Base-by-base conservation (phyloP, 2,888 invertebrate species). In the Elmis aenea region DNA sequence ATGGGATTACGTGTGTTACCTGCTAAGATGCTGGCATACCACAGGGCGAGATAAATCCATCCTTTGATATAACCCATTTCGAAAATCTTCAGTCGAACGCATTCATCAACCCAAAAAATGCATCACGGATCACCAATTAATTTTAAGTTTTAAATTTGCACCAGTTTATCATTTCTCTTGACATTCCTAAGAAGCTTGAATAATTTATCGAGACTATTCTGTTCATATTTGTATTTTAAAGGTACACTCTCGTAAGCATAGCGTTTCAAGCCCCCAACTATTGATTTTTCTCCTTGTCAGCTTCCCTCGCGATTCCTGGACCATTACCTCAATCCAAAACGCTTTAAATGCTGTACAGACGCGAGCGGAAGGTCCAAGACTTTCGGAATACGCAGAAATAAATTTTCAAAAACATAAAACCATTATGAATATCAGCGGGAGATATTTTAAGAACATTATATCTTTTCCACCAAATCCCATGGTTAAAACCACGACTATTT, bases 21-120 rank as follows among this genome's bases (percentile, higher is more conserved):
- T 42, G 63, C 61, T 35, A 68, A 54, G 42, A 68, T 67, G 38
- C 67, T 67, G 29, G 58, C 45, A 45, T 63, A 66, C 67, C 68
- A 68, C 36, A 67, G 48, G 35, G 55, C 58, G 51, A 63, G 62
- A 54, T 67, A 68, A 35, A 59, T 33, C 47, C 57, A 49, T 10
- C 67, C 67, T 30, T 52, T 57, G 14, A 61, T 32, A 28, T 51
- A 50, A 26, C 57, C 57, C 62, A 61, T 60, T 21, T 16, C 21
- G 3, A 11, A 6, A n/a, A n/a, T n/a, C n/a, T n/a, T n/a, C n/a
- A n/a, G n/a, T n/a, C n/a, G n/a, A n/a, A n/a, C n/a, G n/a, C n/a
- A n/a, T n/a, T n/a, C n/a, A n/a, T n/a, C n/a, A n/a, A n/a, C n/a
- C n/a, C n/a, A n/a, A n/a, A n/a, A n/a, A n/a, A n/a, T n/a, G n/a